Evolutionary conservation across 2,888 invertebrate species (phyloP), one percentile per base, ranked within the genome.

Genomic region (Archips crataeganus): DNA sequence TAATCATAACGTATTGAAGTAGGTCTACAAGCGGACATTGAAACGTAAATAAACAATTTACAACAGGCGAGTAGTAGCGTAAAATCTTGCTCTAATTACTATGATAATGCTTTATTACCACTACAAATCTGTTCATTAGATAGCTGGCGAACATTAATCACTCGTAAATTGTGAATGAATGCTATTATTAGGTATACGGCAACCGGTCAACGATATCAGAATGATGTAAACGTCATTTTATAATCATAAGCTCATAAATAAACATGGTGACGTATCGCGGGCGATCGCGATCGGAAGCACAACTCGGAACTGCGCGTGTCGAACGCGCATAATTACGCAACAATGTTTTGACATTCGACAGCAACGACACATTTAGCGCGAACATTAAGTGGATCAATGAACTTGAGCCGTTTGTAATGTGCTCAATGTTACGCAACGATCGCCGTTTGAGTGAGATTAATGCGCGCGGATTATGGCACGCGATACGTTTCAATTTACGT

Each of bases 361-460:
- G 86, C 85, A 87, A 87, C 91, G 94, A 94, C 93, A 94, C 90
- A 93, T 94, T 94, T 93, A 92, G 91, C 87, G 88, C 88, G 87
- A 89, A 87, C 90, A 89, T 90, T 92, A 93, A 92, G 94, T 93
- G 92, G 94, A 94, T 94, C 94, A 94, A 93, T 94, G 94, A 94
- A 94, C 94, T 94, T 94, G 94, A 91, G 92, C 86, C 88, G 91
- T 91, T 90, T 91, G 91, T 89, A 74, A 67, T 87, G 84, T 87
- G 87, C 85, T 87, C 85, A 81, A 79, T 84, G 87, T 94, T 92
- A 93, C 92, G 91, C 90, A 94, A 93, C 86, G 87, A 92, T 92
- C 91, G 92, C 90, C 87, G 88, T 92, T 94, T 92, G 92, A 93
- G 91, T 89, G 94, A 93, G 94, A 94, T 94, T 94, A 93, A 94